Evolutionary conservation across 2,797 vertebrate species (phyloP), one percentile per base, ranked within the genome.

Genomic region (Alfaro cultratus): DNA sequence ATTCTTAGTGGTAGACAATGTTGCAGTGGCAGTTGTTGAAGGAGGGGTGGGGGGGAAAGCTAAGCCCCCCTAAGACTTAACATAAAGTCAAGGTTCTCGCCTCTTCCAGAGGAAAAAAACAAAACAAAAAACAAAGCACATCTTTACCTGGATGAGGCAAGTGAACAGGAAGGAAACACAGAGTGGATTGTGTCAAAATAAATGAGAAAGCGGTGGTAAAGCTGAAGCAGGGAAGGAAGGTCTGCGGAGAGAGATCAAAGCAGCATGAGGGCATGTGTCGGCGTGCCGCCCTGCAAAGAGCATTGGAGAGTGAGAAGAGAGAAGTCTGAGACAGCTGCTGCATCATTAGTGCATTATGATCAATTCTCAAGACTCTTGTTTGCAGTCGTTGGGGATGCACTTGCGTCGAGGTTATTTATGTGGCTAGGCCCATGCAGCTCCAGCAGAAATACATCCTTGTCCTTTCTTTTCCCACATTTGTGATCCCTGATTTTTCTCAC

Each of bases 301-400:
- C 82, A 74, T 29, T 1, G 80, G 78, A 78, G 87, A 89, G 84
- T 62, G 86, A 85, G 86, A 88, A 93, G 89, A 88, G 87, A 85
- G 86, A 76, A 83, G 88, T 88, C 80, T 13, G 70, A 88, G 92
- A 94, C 94, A 93, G 91, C 94, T 92, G 93, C 86, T 80, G 88
- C 91, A 94, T 95, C 93, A 94, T 94, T 95, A 94, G 93, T 85
- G 91, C 74, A 92, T 94, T 87, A 92, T 88, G 91, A 94, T 91
- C 91, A 89, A 91, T 90, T 90, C 92, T 92, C 88, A 3, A 73
- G 86, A 77, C 89, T 89, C 90, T 86, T 89, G 86, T 89, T 94
- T 89, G 87, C 86, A 76, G 84, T 76, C 80, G 79, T 73, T 77
- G 77, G 77, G 36, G 78, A 47, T 60, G 74, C 78, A 46, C 47